Conservation (phyloP, 1,140 invertebrate species). For the Drosophila nigrodunni region DNA sequence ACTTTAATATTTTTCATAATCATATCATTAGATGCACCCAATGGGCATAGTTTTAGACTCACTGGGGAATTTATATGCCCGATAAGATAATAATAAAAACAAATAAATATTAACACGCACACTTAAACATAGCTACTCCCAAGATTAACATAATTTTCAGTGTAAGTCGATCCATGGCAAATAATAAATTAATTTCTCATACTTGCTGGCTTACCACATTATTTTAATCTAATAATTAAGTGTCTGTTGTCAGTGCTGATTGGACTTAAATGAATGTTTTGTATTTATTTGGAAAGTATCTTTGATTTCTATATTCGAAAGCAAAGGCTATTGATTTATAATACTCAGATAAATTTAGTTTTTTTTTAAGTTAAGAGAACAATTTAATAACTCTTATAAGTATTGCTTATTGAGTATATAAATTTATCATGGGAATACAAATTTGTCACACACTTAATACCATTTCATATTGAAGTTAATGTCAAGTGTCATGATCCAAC, state of each 20-base stretch:
- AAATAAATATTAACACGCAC: conserved; percentile 55
- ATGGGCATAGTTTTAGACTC: conserved; percentile 56
- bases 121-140: neutral
- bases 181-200: conserved; percentile 3
- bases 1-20: conserved; percentile 75
- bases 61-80: conserved; percentile 51
- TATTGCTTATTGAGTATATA: neutral
- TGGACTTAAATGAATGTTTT: no score
- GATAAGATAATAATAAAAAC: conserved; percentile 60
- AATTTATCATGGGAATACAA: neutral
- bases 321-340: no score
- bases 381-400: no score
- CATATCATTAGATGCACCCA: conserved; percentile 73
- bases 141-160: neutral
- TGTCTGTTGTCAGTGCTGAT: neutral
- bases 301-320: no score
- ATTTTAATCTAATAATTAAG: neutral
- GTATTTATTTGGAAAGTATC: no score
- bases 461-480: conserved; percentile 9
- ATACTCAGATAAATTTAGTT: no score
- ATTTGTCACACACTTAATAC: neutral
- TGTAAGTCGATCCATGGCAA: neutral
- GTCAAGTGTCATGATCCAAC: conserved; percentile 6
- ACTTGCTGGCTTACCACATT: neutral
- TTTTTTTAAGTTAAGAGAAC: no score